Evolutionary conservation across 2,797 vertebrate genomes (phyloP).

Genomic region (Sebastes hopkinsi): DNA sequence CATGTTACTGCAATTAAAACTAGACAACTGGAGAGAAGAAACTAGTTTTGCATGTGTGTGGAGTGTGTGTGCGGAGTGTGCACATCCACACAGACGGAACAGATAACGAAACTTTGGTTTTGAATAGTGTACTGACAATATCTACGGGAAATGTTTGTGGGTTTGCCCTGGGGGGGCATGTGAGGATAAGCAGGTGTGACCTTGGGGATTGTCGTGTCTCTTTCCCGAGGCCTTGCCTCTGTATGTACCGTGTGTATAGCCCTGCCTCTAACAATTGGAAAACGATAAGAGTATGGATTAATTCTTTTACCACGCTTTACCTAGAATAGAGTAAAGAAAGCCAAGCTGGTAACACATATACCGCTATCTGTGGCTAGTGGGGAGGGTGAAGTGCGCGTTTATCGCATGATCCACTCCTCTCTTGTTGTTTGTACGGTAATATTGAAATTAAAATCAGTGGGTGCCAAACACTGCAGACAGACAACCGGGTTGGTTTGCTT

Average conservation of each 20-base stretch:
- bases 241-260: conserved; percentile 1
- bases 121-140: conserved; percentile 41
- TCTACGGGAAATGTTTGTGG: conserved; percentile 50
- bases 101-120: conserved; percentile 40
- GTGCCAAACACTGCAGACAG: conserved; percentile 73
- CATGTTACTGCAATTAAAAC: conserved; percentile 16
- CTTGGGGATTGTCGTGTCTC: conserved; percentile 44
- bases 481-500: conserved; percentile 80
- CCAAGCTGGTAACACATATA: conserved; percentile 40
- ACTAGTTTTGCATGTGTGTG: conserved; percentile 2
- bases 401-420: conserved; percentile 65
- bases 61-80: conserved; percentile 1
- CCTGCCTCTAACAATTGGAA: conserved; percentile 48
- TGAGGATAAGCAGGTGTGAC: conserved; percentile 65
- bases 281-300: conserved; percentile 59
- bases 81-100: background rate
- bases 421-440: conserved; percentile 70
- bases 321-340: conserved; percentile 44
- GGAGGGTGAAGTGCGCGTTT: conserved; percentile 53
- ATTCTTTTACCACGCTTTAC: conserved; percentile 37
- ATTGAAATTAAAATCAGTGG: conserved; percentile 81
- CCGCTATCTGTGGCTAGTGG: conserved; percentile 48
- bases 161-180: conserved; percentile 31
- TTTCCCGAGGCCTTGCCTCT: conserved; percentile 24
- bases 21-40: background rate